These are phyloP conservation scores for Coenobita brevimanus DNA, from an alignment of 1,140 invertebrate species.

Conservation along the genomic window DNA sequence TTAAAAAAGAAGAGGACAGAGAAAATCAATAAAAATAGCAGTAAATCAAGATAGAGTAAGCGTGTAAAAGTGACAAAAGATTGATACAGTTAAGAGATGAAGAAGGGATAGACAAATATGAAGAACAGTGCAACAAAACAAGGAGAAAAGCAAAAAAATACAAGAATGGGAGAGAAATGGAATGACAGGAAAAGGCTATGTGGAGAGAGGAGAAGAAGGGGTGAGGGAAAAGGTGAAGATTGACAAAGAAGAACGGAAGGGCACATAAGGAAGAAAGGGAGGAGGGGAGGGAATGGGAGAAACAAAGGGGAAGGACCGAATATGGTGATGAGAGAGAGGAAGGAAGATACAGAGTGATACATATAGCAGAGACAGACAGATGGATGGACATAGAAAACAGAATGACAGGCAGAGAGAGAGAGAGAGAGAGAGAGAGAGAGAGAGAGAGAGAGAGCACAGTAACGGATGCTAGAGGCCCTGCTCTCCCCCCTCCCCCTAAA, in stretches of 20 bases:
- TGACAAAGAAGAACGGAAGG: constrained; percentile 15
- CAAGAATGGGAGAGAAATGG: constrained; percentile 39
- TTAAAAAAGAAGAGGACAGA: no score
- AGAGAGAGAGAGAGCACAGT: constrained; percentile 20
- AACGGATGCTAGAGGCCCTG: not conserved
- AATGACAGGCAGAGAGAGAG: constrained; percentile 24
- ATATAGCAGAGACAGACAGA: not conserved
- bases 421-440: constrained; percentile 39
- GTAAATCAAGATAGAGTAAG: constrained; percentile 20
- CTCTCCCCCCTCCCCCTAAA: no score
- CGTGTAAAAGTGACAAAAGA: not conserved
- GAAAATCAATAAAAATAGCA: no score
- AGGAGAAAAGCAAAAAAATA: constrained; percentile 23
- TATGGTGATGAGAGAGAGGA: not conserved
- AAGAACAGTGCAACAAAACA: constrained; percentile 35
- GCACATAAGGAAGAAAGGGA: not conserved
- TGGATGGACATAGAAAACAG: constrained; percentile 3
- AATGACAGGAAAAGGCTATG: constrained; percentile 13
- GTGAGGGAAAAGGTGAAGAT: constrained; percentile 17
- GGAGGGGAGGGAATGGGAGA: constrained; percentile 6
- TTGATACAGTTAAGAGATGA: not conserved
- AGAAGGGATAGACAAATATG: not conserved
- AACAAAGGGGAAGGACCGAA: not conserved
- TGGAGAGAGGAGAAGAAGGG: constrained; percentile 23
- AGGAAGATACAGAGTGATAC: not conserved